Evolutionary conservation across 1,140 invertebrate species (phyloP).

Genomic region (Leptopilina boulardi): DNA sequence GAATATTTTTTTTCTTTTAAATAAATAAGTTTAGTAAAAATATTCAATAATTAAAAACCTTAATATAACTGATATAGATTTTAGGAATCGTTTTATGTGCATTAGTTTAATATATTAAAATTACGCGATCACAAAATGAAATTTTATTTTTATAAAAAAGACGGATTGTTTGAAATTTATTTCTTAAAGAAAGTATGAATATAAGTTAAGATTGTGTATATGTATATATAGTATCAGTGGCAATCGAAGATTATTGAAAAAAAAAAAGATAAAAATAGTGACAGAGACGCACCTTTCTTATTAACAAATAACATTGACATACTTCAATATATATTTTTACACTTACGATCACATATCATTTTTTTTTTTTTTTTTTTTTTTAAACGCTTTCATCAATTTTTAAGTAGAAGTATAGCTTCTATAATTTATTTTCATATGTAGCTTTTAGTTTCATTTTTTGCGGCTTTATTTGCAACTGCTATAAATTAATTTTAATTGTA

Average conservation of each 20-base stretch:
- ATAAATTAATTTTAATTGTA: background rate
- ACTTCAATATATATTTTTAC: slow-evolving; percentile 38
- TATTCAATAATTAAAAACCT: background rate
- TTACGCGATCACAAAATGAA: background rate
- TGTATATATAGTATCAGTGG: background rate
- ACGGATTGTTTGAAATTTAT: background rate
- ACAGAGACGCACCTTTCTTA: slow-evolving; percentile 7
- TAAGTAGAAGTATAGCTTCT: background rate
- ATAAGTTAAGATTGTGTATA: background rate
- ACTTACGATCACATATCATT: slow-evolving; percentile 46
- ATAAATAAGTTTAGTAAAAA: too few species aligned
- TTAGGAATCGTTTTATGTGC: background rate
- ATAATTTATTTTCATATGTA: background rate
- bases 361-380: too few species aligned
- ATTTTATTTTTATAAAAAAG: background rate
- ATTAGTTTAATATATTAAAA: background rate
- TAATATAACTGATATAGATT: too few species aligned
- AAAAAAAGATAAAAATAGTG: background rate
- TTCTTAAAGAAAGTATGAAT: background rate
- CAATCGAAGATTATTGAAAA: background rate
- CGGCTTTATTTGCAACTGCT: too few species aligned
- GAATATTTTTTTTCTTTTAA: too few species aligned
- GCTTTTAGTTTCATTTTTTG: background rate
- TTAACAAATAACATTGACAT: slow-evolving; percentile 62
- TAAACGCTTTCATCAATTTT: slow-evolving; percentile 18